Evolutionary conservation across 2,888 invertebrate genomes (phyloP), one percentile per base, ranked within the genome.

Genomic region (Erebia palarica): DNA sequence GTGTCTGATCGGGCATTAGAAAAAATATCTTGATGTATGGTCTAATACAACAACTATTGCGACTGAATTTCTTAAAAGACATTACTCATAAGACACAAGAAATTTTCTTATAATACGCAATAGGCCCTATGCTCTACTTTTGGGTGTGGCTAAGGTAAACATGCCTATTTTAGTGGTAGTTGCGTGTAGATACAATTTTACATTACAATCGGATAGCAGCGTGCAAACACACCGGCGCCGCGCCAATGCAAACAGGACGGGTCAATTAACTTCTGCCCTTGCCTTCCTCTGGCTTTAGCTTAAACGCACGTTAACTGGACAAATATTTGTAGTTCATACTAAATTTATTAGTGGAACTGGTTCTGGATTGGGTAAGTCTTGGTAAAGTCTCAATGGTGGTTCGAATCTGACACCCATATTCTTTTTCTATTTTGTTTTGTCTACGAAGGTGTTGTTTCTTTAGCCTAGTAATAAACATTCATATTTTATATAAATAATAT

Each of bases 181-280:
- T 18, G 61, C 61, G 67, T 65, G 69, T 57, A 53, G 72, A 82
- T 81, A 80, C n/a, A n/a, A n/a, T n/a, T n/a, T n/a, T n/a, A 79
- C 76, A 77, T 77, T 83, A 81, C 83, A 82, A 81, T 82, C 80
- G 80, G 81, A 78, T 80, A 76, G 82, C 78, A 78, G 82, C 82
- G 75, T 65, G 79, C 83, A 88, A 88, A 88, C 85, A 78, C 71
- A 36, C 47, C 67, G 57, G 68, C 57, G 61, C 69, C 72, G 58
- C 70, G 70, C 72, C 74, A 74, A 27, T 67, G 14, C 73, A 74
- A 74, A 74, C 74, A 74, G 65, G 73, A 60, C 65, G 44, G 65
- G 73, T 73, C 73, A 73, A 71, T 74, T 74, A 74, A 68, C 55
- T 66, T 53, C 68, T 75, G 67, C 76, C 69, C 53, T 64, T 27